Evolutionary conservation across 1,140 invertebrate species (phyloP).

Genomic region (Drosophila orena): DNA sequence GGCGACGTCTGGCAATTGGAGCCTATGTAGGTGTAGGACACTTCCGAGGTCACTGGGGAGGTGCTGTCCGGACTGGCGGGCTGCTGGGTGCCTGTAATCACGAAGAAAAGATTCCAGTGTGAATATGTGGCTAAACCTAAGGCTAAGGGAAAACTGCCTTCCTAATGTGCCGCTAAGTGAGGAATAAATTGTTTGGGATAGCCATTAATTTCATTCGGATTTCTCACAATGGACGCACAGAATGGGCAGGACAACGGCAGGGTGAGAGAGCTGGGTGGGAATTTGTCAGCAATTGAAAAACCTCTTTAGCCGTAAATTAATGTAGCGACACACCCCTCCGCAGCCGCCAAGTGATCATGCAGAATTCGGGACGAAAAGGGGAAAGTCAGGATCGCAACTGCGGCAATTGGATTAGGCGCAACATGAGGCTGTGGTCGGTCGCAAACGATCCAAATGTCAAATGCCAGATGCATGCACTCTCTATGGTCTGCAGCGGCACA

Average conservation of each 20-base stretch:
- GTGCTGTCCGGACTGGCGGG: constrained; percentile 93
- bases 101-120: not conserved
- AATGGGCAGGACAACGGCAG: constrained; percentile 1
- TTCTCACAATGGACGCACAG: not conserved
- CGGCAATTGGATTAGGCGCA: constrained; percentile 68
- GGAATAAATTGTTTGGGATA: not conserved
- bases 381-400: constrained; percentile 53
- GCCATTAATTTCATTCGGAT: constrained; percentile 22
- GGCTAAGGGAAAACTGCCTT: not conserved
- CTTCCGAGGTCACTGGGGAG: constrained; percentile 90
- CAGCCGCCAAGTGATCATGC: constrained; percentile 20
- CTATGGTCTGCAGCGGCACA: constrained; percentile 6
- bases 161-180: not conserved
- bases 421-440: constrained; percentile 43
- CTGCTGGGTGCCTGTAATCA: constrained; percentile 85
- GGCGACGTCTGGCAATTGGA: constrained; percentile 85
- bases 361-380: constrained; percentile 13
- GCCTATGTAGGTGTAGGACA: constrained; percentile 87
- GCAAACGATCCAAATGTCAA: not conserved
- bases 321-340: constrained; percentile 55
- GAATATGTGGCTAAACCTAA: not conserved
- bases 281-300: constrained; percentile 67
- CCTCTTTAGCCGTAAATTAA: constrained; percentile 62
- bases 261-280: constrained; percentile 20
- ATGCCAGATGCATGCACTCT: constrained; percentile 34